phyloP scores from a whole-genome alignment of 2,888 invertebrate genomes.

The Rhopalosiphum nymphaeae region DNA sequence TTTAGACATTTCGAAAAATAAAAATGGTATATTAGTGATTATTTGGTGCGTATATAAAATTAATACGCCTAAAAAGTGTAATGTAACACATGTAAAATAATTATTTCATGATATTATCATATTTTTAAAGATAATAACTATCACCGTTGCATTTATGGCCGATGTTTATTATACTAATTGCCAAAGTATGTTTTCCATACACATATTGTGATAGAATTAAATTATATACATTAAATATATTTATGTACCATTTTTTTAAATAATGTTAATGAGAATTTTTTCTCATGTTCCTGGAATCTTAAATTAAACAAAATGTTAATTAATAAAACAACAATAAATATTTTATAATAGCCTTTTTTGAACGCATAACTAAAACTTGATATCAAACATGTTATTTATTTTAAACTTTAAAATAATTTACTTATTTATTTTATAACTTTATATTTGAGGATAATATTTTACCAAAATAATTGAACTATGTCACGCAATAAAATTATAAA shows the following conservation, averaged over 20 bases:
- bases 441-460: not conserved
- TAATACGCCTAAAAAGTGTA: conserved; percentile 19
- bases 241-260: not conserved
- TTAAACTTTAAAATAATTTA: not conserved
- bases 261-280: not conserved
- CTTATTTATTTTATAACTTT: not conserved
- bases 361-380: not conserved
- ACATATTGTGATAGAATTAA: not conserved
- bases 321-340: not conserved
- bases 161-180: conserved; percentile 42
- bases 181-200: conserved; percentile 12
- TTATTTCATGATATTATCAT: not conserved
- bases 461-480: not conserved
- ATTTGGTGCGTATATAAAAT: not conserved
- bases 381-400: not conserved
- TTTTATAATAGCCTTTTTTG: not conserved
- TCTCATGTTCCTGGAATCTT: not conserved
- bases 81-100: not conserved
- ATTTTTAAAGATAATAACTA: conserved; percentile 16
- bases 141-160: not conserved
- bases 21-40: not conserved
- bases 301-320: not conserved
- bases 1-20: not conserved
- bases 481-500: conserved; percentile 3
- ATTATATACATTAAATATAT: not conserved